A percentile compares a stretch with the other conserved stretches of the same genome.
phyloP scores from a whole-genome alignment of 2,888 invertebrate species.

The Ormyrus nitidulus region DNA sequence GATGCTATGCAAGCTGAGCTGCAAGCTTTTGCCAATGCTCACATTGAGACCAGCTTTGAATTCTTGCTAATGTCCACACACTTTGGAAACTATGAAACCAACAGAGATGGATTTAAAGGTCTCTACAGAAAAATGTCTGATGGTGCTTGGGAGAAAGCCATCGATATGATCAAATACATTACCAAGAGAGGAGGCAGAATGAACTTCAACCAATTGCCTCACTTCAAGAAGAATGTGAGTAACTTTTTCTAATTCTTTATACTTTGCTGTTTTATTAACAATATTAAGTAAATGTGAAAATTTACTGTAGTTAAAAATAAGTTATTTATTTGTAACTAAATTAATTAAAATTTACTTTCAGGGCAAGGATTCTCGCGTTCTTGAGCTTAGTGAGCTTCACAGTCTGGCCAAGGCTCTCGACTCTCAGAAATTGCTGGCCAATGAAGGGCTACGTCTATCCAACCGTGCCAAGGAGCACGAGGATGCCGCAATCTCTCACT shows the following conservation, averaged over 20 bases:
- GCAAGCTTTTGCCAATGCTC: conserved; percentile 79
- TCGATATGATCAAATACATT: conserved; percentile 87
- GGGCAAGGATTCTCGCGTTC: conserved; percentile 66
- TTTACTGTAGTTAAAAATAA: neutral
- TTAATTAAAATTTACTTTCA: conserved; percentile 49
- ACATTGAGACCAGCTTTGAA: conserved; percentile 85
- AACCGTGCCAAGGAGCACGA: conserved; percentile 81
- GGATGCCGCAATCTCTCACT: conserved; percentile 79
- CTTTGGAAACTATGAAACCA: conserved; percentile 86
- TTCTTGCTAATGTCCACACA: conserved; percentile 85
- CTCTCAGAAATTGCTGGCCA: conserved; percentile 84
- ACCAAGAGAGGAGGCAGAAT: conserved; percentile 83
- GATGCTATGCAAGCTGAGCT: conserved; percentile 76
- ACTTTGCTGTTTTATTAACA: neutral
- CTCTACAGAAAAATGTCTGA: conserved; percentile 86
- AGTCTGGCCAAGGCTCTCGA: conserved; percentile 86
- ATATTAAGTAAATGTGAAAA: conserved; percentile 8
- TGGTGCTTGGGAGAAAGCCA: conserved; percentile 83
- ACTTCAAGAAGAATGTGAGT: conserved; percentile 65
- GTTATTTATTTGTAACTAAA: conserved; percentile 9
- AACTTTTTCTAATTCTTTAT: conserved; percentile 5
- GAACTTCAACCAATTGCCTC: conserved; percentile 76
- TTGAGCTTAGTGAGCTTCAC: conserved; percentile 82
- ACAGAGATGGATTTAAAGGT: conserved; percentile 86
- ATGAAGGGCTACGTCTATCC: conserved; percentile 83